Percentiles rank a stretch among this genome's conserved stretches.
Evolutionary conservation across 2,888 invertebrate genomes (phyloP).

Genomic region (Agriopis leucophaearia): DNA sequence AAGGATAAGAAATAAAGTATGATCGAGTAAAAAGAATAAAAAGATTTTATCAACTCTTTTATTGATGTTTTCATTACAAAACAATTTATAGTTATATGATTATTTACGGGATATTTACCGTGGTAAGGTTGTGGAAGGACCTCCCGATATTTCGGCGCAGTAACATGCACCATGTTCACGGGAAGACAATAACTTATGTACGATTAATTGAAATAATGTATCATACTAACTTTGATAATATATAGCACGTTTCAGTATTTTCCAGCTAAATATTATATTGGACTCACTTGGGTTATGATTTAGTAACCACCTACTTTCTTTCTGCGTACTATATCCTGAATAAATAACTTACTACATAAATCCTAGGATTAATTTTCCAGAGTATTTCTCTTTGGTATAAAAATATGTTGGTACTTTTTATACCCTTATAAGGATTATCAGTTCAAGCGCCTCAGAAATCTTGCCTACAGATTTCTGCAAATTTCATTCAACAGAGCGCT

Average conservation of each 20-base stretch:
- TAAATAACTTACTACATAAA: constrained; percentile 25
- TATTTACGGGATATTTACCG: too few relatives aligned
- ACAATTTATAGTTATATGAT: too few relatives aligned
- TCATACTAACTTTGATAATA: too few relatives aligned
- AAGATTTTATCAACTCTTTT: neutral
- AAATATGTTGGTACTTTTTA: constrained; percentile 23
- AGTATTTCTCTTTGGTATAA: constrained; percentile 20
- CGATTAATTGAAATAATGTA: neutral
- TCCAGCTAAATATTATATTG: neutral
- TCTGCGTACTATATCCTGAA: constrained; percentile 17
- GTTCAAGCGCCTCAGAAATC: neutral
- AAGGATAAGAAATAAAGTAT: neutral
- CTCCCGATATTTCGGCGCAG: too few relatives aligned
- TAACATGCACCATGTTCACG: too few relatives aligned
- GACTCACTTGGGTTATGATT: constrained; percentile 5
- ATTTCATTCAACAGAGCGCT: neutral
- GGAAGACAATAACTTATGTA: too few relatives aligned
- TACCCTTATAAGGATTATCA: constrained; percentile 35
- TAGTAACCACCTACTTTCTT: constrained; percentile 5
- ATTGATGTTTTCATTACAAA: neutral
- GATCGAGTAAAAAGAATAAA: neutral
- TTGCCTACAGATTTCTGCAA: neutral
- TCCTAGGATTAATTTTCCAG: constrained; percentile 10
- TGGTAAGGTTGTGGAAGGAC: too few relatives aligned
- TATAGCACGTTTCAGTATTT: neutral